A percentile compares a stretch with the other conserved stretches of the same genome.
Conservation (phyloP, 2,113 vertebrate genomes). For the Neopipo cinnamomea region DNA sequence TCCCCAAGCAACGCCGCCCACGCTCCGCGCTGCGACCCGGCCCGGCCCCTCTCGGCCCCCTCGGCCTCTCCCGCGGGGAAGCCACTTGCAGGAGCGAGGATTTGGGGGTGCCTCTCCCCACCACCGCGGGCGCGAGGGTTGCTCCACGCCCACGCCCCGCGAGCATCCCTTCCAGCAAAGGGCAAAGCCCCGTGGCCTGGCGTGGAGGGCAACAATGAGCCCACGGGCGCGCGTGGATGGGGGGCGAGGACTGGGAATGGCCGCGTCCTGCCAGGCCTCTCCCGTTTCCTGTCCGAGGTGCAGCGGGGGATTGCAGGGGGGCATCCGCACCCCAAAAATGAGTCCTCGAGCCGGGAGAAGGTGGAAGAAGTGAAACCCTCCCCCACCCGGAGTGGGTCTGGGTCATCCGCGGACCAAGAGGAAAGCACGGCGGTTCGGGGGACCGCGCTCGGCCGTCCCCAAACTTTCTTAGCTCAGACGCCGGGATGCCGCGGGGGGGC, state of each 20-base stretch:
- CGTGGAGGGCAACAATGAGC: neutral
- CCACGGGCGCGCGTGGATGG: neutral
- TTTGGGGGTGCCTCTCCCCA: neutral
- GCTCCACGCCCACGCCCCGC: neutral
- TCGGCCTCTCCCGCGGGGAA: neutral
- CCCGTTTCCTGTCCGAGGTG: neutral
- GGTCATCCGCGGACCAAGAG: too few species aligned
- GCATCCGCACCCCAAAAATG: neutral
- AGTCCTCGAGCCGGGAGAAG: neutral
- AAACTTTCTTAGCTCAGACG: neutral
- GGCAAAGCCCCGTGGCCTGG: neutral
- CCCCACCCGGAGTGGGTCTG: neutral
- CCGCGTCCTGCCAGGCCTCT: neutral
- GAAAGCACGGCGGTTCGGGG: neutral
- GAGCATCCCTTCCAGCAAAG: neutral
- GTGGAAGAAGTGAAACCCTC: neutral
- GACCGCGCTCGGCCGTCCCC: neutral
- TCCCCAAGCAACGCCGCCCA: neutral
- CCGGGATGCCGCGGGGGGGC: neutral
- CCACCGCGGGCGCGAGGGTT: fast-evolving
- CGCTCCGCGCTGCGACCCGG: neutral
- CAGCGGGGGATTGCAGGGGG: fast-evolving
- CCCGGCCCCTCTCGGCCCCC: neutral
- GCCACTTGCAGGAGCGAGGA: neutral
- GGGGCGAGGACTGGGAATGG: neutral